Evolutionary conservation across 2,113 vertebrate genomes (phyloP).

Genomic region (Serilophus lunatus): DNA sequence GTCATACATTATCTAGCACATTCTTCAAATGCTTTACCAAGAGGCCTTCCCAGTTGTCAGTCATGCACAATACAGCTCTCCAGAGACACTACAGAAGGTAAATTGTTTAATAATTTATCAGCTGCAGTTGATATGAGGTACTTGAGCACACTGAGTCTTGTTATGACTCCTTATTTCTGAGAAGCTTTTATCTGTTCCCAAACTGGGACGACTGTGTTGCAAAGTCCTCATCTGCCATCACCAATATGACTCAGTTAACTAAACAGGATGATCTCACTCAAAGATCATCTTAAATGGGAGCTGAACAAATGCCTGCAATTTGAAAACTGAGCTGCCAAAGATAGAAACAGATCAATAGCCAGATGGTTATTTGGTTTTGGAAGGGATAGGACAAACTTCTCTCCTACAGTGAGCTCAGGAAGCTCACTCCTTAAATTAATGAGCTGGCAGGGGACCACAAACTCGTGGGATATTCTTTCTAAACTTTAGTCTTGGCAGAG

Average conservation of each 20-base stretch:
- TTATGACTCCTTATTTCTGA: constrained; percentile 49
- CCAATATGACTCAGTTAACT: background rate
- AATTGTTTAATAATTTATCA: constrained; percentile 72
- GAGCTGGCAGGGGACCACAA: background rate
- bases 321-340: background rate
- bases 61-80: constrained; percentile 34
- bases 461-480: constrained; percentile 30
- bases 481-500: background rate
- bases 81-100: constrained; percentile 47
- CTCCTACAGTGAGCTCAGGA: background rate
- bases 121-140: constrained; percentile 20
- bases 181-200: constrained; percentile 53
- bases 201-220: background rate
- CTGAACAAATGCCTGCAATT: background rate
- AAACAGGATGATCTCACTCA: background rate
- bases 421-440: background rate
- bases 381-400: background rate
- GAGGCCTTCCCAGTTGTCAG: constrained; percentile 54
- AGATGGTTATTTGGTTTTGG: background rate
- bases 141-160: constrained; percentile 37
- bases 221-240: constrained; percentile 17
- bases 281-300: background rate
- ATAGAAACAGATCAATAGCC: background rate
- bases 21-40: constrained; percentile 28
- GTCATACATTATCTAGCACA: background rate